phyloP scores from a whole-genome alignment of 1,140 invertebrate species.

The Drosophila ficusphila region DNA sequence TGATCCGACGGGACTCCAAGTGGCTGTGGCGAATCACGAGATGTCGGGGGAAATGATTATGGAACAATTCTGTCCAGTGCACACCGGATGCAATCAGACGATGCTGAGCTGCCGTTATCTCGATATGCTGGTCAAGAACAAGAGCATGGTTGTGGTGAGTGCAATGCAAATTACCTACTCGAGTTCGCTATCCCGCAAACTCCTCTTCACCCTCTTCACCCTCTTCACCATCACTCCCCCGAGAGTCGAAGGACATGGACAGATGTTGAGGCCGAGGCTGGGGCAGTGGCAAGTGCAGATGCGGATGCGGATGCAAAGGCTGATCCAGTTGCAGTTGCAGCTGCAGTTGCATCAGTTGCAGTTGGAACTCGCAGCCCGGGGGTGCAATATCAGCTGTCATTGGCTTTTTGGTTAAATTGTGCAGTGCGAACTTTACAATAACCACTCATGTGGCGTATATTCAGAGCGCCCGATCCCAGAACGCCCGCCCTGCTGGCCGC shows the following conservation, averaged over 20 bases:
- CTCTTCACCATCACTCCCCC: neutral
- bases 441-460: constrained; percentile 72
- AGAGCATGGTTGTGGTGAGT: constrained; percentile 87
- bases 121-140: constrained; percentile 87
- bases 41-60: constrained; percentile 86
- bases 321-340: constrained; percentile 1
- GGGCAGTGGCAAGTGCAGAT: neutral
- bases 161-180: constrained; percentile 74
- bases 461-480: constrained; percentile 32
- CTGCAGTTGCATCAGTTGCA: constrained; percentile 6
- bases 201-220: too few species aligned
- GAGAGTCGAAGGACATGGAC: neutral
- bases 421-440: constrained; percentile 64
- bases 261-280: neutral
- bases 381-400: constrained; percentile 53
- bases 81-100: constrained; percentile 87
- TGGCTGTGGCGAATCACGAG: constrained; percentile 95
- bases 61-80: constrained; percentile 85
- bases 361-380: constrained; percentile 16
- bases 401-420: constrained; percentile 68
- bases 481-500: constrained; percentile 51
- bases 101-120: constrained; percentile 91
- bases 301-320: neutral
- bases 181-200: neutral
- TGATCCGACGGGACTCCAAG: constrained; percentile 91